These are phyloP conservation scores for Hydrochoerus hydrochaeris DNA, from an alignment of 2,113 vertebrate species.

Conservation along the genomic window DNA sequence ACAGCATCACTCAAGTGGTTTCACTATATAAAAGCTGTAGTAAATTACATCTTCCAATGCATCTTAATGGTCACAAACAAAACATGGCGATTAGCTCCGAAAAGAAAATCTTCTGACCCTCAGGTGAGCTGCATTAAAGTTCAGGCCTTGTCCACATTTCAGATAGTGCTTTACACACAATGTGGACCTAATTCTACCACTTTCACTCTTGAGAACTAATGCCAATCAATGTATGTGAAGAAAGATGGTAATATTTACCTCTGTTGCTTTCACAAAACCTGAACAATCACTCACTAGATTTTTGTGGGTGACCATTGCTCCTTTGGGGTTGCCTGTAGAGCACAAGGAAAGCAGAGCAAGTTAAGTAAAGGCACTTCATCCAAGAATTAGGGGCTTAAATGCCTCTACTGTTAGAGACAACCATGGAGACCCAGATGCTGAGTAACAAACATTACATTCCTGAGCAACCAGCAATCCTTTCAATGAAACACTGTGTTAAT, in stretches of 20 bases:
- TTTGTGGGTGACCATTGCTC: constrained; percentile 94
- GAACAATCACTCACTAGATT: constrained; percentile 94
- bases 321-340: constrained; percentile 95
- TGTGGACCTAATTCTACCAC: not conserved
- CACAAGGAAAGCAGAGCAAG: constrained; percentile 31
- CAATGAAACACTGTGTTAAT: not conserved
- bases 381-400: not conserved
- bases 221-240: not conserved
- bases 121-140: not conserved
- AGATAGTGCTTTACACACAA: not conserved
- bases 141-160: not conserved
- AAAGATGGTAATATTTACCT: constrained; percentile 88
- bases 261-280: constrained; percentile 92
- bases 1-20: not conserved
- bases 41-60: not conserved
- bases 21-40: not conserved
- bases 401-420: not conserved
- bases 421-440: not conserved
- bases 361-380: not conserved
- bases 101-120: not conserved
- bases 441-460: not conserved
- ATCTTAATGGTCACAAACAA: not conserved
- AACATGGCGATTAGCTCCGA: not conserved
- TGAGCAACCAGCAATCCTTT: not conserved
- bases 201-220: not conserved